Percentiles rank a stretch among this genome's conserved stretches.
phyloP scores from a whole-genome alignment of 2,888 invertebrate species.

The Poecilobothrus nobilitatus region DNA sequence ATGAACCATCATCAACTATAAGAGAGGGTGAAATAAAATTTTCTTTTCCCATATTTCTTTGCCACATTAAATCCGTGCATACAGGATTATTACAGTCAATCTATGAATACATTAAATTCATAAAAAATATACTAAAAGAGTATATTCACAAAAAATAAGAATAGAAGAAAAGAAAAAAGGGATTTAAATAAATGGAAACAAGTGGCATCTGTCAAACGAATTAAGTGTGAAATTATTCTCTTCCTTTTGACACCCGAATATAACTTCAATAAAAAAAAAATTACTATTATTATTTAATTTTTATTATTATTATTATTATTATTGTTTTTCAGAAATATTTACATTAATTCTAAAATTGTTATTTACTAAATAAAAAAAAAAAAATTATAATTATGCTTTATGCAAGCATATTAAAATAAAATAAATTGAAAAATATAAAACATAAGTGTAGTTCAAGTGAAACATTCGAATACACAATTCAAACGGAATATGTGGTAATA shows the following conservation, averaged over 20 bases:
- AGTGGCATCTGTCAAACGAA: conserved; percentile 33
- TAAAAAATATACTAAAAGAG: neutral
- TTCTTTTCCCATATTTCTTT: neutral
- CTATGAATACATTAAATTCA: neutral
- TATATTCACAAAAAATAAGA: neutral
- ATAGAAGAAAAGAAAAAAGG: neutral
- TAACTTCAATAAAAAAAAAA: neutral
- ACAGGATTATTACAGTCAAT: neutral
- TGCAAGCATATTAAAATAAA: neutral
- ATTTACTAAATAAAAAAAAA: neutral
- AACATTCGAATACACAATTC: no score
- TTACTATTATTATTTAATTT: conserved; percentile 23
- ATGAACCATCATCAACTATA: no score
- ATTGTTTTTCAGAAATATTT: conserved; percentile 11
- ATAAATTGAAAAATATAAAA: no score
- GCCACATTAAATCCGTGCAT: neutral
- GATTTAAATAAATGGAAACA: conserved; percentile 23
- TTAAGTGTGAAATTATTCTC: conserved; percentile 32
- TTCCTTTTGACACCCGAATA: neutral
- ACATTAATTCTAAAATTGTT: conserved; percentile 7
- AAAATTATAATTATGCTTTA: neutral
- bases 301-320: conserved; percentile 25
- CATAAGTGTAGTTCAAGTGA: no score
- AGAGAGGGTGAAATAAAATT: neutral
- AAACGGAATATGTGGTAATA: no score